These are phyloP conservation scores for Pampusana beccarii DNA, from an alignment of 2,113 vertebrate genomes.

Conservation along the genomic window DNA sequence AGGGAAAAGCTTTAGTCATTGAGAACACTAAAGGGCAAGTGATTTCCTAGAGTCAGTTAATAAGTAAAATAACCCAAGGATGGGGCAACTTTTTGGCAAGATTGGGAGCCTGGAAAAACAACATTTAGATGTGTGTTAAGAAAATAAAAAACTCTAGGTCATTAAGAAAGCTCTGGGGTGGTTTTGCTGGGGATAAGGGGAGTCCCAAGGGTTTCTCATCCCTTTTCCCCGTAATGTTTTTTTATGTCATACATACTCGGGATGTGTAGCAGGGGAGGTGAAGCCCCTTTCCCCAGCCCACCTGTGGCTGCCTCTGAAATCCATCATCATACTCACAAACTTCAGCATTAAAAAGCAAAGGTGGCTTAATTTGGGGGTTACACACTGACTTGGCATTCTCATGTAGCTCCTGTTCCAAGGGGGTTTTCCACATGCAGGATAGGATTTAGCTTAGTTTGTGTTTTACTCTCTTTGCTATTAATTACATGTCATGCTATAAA, in stretches of 20 bases:
- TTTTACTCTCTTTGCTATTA: neutral
- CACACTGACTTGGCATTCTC: neutral
- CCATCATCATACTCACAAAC: neutral
- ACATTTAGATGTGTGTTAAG: neutral
- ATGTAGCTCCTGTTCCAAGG: neutral
- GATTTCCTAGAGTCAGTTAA: neutral
- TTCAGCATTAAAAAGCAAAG: neutral
- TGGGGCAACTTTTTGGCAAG: neutral
- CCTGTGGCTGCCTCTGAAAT: neutral
- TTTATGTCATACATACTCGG: accelerated
- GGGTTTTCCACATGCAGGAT: accelerated
- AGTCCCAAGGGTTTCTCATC: accelerated
- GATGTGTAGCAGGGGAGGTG: neutral
- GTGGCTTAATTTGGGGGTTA: neutral
- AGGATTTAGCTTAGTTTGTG: neutral
- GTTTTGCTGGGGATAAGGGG: neutral
- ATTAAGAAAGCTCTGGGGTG: neutral
- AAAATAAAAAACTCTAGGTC: neutral
- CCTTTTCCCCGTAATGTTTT: neutral
- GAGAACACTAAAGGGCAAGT: neutral
- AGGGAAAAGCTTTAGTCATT: neutral
- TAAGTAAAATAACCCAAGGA: neutral
- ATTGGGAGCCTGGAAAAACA: neutral
- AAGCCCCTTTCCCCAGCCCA: neutral
- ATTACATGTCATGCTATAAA: neutral